Conservation (phyloP, 1,140 invertebrate genomes). For the Babylonia areolata region DNA sequence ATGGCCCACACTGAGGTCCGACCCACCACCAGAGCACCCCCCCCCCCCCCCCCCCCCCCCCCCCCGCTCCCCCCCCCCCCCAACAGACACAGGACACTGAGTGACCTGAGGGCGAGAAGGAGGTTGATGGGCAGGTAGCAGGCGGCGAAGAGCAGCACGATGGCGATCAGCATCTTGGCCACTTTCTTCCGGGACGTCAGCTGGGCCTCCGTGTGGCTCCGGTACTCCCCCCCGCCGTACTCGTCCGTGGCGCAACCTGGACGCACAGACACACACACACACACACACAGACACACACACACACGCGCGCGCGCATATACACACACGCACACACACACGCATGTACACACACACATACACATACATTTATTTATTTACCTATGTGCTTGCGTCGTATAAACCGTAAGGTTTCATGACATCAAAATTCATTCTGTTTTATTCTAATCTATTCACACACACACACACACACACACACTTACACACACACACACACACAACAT, state of each 20-base stretch:
- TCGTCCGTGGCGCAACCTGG: not conserved
- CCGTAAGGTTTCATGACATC: too few relatives aligned
- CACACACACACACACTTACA: too few relatives aligned
- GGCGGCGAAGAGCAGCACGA: slow-evolving; percentile 90
- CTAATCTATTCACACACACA: too few relatives aligned
- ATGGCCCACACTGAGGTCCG: too few relatives aligned
- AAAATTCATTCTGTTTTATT: too few relatives aligned
- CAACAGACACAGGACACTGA: not conserved
- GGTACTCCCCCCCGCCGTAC: slow-evolving; percentile 25
- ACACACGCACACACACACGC: slow-evolving; percentile 17
- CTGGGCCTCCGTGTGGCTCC: slow-evolving; percentile 76
- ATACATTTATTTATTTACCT: too few relatives aligned
- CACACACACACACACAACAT: too few relatives aligned
- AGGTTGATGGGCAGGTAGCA: slow-evolving; percentile 92
- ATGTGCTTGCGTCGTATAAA: too few relatives aligned
- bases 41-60: too few relatives aligned
- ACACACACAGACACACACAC: slow-evolving; percentile 2
- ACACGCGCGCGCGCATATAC: not conserved
- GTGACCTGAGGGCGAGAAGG: slow-evolving; percentile 85
- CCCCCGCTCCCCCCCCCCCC: too few relatives aligned
- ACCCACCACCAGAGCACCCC: too few relatives aligned
- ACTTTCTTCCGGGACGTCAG: slow-evolving; percentile 88
- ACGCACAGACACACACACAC: slow-evolving; percentile 5
- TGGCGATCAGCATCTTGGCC: slow-evolving; percentile 93
- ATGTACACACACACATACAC: not conserved